phyloP scores from a whole-genome alignment of 2,888 invertebrate genomes.

The Candidula unifasciata region DNA sequence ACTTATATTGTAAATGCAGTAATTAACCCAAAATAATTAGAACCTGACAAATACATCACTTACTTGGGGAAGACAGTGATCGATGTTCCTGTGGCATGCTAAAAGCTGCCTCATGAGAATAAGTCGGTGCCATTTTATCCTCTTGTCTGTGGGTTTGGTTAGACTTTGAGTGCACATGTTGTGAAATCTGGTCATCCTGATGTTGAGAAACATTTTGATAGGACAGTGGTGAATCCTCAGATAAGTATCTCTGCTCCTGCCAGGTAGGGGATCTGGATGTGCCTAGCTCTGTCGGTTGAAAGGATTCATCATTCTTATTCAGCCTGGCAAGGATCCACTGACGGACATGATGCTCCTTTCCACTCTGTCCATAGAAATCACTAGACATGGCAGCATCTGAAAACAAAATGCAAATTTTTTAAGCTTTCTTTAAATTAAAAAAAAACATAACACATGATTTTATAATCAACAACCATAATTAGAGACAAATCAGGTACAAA shows the following conservation, averaged over 20 bases:
- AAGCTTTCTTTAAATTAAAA: too few species aligned
- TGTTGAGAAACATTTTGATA: constrained; percentile 13
- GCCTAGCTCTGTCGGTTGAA: background rate
- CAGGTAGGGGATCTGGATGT: background rate
- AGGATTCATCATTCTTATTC: constrained; percentile 19
- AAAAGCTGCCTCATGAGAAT: constrained; percentile 31
- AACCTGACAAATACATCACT: background rate
- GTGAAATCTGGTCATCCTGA: constrained; percentile 27
- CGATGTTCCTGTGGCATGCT: constrained; percentile 23
- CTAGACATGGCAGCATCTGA: constrained; percentile 44
- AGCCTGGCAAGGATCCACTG: background rate
- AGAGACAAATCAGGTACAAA: too few species aligned
- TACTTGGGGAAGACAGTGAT: constrained; percentile 22
- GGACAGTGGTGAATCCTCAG: constrained; percentile 18
- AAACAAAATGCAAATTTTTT: background rate
- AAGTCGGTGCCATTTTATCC: background rate
- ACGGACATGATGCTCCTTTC: constrained; percentile 14
- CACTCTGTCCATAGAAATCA: constrained; percentile 33
- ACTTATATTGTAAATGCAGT: too few species aligned
- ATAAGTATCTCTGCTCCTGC: constrained; percentile 26
- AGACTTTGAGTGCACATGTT: constrained; percentile 2
- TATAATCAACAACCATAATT: too few species aligned
- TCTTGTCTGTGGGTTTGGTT: background rate
- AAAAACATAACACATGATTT: too few species aligned
- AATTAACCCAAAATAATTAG: background rate